Conservation (phyloP, 2,113 vertebrate genomes). For the Eolophus roseicapilla region DNA sequence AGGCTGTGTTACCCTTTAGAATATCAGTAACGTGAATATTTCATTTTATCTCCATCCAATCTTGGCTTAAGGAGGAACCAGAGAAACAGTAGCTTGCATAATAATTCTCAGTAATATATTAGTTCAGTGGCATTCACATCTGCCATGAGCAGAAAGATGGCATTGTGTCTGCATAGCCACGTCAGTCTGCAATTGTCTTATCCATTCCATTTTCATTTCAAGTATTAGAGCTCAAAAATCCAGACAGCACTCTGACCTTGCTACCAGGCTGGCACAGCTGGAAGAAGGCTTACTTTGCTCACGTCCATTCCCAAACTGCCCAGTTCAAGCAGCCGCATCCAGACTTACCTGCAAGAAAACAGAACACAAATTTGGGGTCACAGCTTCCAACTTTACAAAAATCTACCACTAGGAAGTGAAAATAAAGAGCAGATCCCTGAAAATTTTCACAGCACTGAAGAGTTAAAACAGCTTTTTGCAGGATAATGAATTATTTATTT, state of each 20-base stretch:
- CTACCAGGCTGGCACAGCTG: conserved; percentile 41
- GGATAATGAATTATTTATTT: background rate
- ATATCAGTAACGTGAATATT: background rate
- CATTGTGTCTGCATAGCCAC: background rate
- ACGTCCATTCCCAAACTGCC: conserved; percentile 42
- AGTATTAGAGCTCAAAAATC: background rate
- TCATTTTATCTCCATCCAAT: background rate
- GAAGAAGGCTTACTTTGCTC: conserved; percentile 70
- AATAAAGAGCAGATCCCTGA: background rate
- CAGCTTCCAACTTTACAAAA: background rate
- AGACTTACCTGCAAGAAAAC: conserved; percentile 76
- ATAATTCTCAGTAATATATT: background rate
- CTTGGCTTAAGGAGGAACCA: background rate
- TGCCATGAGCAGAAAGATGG: background rate
- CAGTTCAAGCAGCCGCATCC: conserved; percentile 38
- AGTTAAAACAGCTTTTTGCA: background rate
- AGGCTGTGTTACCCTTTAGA: background rate
- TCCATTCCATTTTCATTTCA: background rate
- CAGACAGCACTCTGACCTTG: conserved; percentile 36
- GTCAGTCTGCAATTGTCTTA: background rate
- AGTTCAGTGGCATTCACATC: background rate
- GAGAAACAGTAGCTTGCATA: background rate
- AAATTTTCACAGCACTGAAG: background rate
- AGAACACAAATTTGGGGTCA: conserved; percentile 56
- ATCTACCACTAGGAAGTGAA: background rate